phyloP scores from a whole-genome alignment of 2,113 vertebrate species.

The Sardina pilchardus region DNA sequence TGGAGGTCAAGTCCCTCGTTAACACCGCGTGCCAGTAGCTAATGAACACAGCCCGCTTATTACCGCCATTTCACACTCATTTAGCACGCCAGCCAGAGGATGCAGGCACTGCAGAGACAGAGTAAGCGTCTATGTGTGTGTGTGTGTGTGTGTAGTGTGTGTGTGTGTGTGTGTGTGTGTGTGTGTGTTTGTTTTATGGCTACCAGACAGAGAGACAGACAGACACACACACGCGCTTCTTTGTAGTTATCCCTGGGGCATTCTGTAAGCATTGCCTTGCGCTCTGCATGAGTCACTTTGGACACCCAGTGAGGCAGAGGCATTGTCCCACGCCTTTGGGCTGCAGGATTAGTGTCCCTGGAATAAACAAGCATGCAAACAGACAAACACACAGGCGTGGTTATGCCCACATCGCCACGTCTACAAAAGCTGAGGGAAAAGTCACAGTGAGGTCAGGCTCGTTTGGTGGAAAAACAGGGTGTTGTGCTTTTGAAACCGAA shows the following conservation, averaged over 20 bases:
- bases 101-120: not conserved
- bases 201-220: not conserved
- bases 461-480: too few species aligned
- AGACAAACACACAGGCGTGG: not conserved
- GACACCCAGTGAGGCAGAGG: not conserved
- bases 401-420: not conserved
- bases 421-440: not conserved
- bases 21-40: not conserved
- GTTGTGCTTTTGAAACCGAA: too few species aligned
- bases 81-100: not conserved
- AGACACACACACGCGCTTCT: not conserved
- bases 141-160: not conserved
- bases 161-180: not conserved
- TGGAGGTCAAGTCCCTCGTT: conserved; percentile 26
- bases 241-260: not conserved
- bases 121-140: not conserved
- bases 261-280: not conserved
- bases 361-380: not conserved
- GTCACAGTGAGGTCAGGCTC: not conserved
- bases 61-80: conserved; percentile 1
- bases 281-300: too few species aligned
- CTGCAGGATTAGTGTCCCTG: not conserved
- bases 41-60: conserved; percentile 18
- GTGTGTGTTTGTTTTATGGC: not conserved
- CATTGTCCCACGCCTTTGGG: not conserved